phyloP scores from a whole-genome alignment of 2,888 invertebrate species.

The Phyto melanocephala region DNA sequence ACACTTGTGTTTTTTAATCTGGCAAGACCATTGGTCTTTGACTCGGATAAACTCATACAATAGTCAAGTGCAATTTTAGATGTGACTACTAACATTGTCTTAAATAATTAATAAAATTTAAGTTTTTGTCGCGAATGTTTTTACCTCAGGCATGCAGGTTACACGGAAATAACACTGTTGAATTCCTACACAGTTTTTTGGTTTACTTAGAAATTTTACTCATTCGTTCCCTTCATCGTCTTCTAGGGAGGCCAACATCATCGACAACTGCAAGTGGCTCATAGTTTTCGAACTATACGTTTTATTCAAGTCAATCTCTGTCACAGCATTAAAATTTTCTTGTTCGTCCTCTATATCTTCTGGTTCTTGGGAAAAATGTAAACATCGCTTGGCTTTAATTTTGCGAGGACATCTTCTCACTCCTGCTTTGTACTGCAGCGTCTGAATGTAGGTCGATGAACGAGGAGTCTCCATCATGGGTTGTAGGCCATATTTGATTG shows the following conservation, averaged over 20 bases:
- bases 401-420: neutral
- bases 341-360: neutral
- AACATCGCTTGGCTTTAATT: neutral
- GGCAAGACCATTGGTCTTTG: no score
- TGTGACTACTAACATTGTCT: no score
- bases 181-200: no score
- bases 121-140: no score
- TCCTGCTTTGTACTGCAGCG: neutral
- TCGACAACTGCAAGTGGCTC: neutral
- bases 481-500: neutral
- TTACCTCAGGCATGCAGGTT: no score
- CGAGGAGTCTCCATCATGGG: neutral
- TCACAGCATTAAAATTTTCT: neutral
- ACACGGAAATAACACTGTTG: no score
- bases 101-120: no score
- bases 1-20: no score
- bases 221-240: neutral
- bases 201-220: no score
- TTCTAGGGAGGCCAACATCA: slow-evolving; percentile 15
- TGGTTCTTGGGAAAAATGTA: neutral
- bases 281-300: slow-evolving; percentile 16
- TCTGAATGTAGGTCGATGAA: neutral
- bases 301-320: slow-evolving; percentile 24
- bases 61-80: no score
- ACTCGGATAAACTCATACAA: no score